A percentile compares a stretch with the other conserved stretches of the same genome.
Evolutionary conservation across 1,140 invertebrate genomes (phyloP).

Genomic region (Phymorhynchus buccinoides): DNA sequence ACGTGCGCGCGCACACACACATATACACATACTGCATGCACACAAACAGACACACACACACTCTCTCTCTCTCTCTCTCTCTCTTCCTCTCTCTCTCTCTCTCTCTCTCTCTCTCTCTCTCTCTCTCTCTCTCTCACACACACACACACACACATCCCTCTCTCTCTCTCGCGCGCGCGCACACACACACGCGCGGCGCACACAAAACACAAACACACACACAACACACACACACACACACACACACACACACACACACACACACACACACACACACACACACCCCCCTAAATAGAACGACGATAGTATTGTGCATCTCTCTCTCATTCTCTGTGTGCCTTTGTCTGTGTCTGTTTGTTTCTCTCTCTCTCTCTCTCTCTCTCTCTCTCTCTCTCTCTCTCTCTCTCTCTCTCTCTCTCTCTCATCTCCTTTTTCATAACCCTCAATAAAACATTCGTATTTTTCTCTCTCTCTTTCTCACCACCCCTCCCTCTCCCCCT

Average conservation of each 20-base stretch:
- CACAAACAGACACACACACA: background rate
- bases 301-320: background rate
- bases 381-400: too few species aligned
- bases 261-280: constrained; percentile 20
- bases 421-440: too few species aligned
- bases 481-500: too few species aligned
- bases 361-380: too few species aligned
- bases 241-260: constrained; percentile 4
- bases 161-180: background rate
- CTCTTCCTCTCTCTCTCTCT: too few species aligned
- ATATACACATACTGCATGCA: background rate
- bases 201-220: background rate
- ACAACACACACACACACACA: background rate
- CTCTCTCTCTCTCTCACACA: too few species aligned
- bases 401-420: too few species aligned
- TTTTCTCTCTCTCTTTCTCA: background rate
- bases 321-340: too few species aligned
- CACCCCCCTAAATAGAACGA: background rate
- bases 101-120: background rate
- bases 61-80: too few species aligned
- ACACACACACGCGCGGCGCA: background rate
- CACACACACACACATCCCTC: background rate
- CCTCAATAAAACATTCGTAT: too few species aligned
- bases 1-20: too few species aligned
- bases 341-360: too few species aligned